Percentiles rank a stretch among this genome's conserved stretches.
Conservation (phyloP, 1,140 invertebrate species). For the Magallana angulata region DNA sequence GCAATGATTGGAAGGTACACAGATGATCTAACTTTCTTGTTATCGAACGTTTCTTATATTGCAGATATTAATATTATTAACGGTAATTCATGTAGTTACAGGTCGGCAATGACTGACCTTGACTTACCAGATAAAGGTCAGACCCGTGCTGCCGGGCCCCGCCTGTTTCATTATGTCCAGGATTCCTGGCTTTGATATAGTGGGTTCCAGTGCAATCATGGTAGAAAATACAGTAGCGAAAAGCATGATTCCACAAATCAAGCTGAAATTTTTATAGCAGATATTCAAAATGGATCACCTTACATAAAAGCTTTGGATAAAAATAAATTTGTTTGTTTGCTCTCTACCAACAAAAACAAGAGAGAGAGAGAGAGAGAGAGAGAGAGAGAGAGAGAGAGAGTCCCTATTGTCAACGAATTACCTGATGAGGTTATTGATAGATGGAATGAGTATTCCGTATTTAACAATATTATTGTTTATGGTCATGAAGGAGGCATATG, state of each 20-base stretch:
- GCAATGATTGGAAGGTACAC: no score
- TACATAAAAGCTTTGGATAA: no score
- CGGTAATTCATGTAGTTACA: no score
- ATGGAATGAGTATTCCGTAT: constrained; percentile 70
- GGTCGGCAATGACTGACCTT: not conserved
- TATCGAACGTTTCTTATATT: no score
- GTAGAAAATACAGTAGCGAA: constrained; percentile 70
- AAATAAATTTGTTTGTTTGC: no score
- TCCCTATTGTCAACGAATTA: constrained; percentile 39
- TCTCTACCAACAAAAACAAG: not conserved
- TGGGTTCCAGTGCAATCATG: constrained; percentile 58
- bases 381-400: not conserved
- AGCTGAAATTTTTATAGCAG: constrained; percentile 56
- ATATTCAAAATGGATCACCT: no score
- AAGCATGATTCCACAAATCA: constrained; percentile 69
- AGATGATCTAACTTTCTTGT: no score
- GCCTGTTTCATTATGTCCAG: constrained; percentile 67
- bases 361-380: not conserved
- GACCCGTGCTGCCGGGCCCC: constrained; percentile 70
- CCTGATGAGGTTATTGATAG: constrained; percentile 74
- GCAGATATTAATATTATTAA: no score
- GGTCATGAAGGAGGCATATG: constrained; percentile 74
- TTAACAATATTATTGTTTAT: constrained; percentile 70
- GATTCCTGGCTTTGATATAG: constrained; percentile 61
- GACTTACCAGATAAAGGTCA: constrained; percentile 76